These are phyloP conservation scores for Taenaris catops DNA, from an alignment of 2,888 invertebrate species.

Conservation along the genomic window DNA sequence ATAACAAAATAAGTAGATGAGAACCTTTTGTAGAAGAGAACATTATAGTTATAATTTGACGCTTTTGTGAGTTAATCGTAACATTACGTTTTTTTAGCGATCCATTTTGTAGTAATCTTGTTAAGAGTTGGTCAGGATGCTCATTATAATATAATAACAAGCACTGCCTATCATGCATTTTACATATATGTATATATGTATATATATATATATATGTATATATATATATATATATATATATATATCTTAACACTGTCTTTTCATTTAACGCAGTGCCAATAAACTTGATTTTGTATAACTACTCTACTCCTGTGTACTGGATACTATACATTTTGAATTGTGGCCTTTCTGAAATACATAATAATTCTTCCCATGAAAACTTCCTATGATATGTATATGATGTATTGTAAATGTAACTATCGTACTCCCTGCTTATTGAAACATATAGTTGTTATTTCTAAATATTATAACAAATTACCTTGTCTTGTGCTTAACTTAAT, in stretches of 20 bases:
- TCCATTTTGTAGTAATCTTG: constrained; percentile 17
- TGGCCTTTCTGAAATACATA: constrained; percentile 48
- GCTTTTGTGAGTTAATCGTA: constrained; percentile 30
- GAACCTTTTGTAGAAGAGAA: constrained; percentile 31
- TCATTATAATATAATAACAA: constrained; percentile 55
- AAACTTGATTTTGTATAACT: no score
- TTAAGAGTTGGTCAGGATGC: constrained; percentile 58
- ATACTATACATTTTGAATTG: constrained; percentile 38
- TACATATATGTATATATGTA: no score
- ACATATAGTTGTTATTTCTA: constrained; percentile 13
- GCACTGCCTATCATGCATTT: constrained; percentile 48
- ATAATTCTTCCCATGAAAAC: constrained; percentile 25
- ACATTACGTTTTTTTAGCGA: constrained; percentile 23
- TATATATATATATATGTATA: no score
- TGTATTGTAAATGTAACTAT: constrained; percentile 15
- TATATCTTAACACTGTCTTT: no score
- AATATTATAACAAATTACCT: constrained; percentile 9
- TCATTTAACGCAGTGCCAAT: constrained; percentile 17
- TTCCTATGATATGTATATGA: constrained; percentile 19
- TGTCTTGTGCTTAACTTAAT: constrained; percentile 17
- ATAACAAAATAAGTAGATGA: constrained; percentile 25
- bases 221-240: no score
- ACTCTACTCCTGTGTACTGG: no score
- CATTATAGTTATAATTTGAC: constrained; percentile 30
- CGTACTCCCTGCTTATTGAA: constrained; percentile 11